phyloP scores from a whole-genome alignment of 2,797 vertebrate species.

The Myotis myotis region DNA sequence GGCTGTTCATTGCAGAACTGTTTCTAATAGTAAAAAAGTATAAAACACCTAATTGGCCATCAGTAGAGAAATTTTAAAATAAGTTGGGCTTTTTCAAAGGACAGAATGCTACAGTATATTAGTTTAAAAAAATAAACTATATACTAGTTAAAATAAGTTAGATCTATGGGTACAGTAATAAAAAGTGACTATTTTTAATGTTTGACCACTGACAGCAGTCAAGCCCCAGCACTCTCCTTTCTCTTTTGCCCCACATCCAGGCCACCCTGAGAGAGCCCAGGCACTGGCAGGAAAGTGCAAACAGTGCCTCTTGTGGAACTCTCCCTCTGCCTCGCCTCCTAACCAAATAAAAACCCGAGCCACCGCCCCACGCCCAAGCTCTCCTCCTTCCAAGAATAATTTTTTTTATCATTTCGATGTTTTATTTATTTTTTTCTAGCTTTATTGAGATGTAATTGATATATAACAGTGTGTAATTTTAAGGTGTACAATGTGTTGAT shows the following conservation, averaged over 20 bases:
- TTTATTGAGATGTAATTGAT: not conserved
- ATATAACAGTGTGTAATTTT: not conserved
- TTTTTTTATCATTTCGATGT: not conserved
- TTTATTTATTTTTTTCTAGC: not conserved
- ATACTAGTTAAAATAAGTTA: not conserved
- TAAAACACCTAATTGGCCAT: not conserved
- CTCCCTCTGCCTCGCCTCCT: not conserved
- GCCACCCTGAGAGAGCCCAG: not conserved
- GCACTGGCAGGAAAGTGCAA: not conserved
- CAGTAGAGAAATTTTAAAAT: not conserved
- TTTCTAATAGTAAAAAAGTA: not conserved
- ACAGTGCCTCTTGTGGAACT: not conserved
- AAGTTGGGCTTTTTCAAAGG: not conserved
- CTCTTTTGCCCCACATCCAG: not conserved
- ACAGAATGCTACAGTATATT: not conserved
- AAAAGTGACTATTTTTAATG: not conserved
- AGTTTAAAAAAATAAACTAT: not conserved
- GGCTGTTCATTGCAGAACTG: slow-evolving; percentile 2
- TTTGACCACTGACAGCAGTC: not conserved
- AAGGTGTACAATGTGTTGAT: not conserved
- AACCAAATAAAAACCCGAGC: not conserved
- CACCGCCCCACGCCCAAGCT: not conserved
- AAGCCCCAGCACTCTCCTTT: not conserved
- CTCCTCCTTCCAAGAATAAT: not conserved
- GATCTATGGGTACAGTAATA: not conserved